Conservation (phyloP, 2,113 vertebrate genomes). For the Asarcornis scutulata region DNA sequence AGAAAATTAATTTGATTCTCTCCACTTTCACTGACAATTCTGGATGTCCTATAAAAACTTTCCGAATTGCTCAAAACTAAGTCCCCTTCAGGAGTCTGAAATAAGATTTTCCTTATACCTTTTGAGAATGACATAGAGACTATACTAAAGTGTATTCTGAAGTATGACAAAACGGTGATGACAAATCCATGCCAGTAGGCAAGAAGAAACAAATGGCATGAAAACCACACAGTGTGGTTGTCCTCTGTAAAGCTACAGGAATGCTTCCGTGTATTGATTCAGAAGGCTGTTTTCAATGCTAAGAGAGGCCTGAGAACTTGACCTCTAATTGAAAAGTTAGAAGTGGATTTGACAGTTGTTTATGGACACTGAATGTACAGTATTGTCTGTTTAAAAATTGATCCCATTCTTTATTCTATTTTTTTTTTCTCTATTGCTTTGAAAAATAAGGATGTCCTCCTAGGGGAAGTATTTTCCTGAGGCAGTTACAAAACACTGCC, state of each 20-base stretch:
- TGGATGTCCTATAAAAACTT: background rate
- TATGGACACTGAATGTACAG: background rate
- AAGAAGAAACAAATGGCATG: conserved; percentile 1
- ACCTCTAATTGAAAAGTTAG: background rate
- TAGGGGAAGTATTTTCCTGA: background rate
- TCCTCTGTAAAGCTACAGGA: background rate
- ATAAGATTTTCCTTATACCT: background rate
- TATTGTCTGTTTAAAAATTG: background rate
- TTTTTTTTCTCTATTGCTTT: background rate
- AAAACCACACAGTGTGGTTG: background rate
- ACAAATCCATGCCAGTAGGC: background rate
- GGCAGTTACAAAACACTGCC: background rate
- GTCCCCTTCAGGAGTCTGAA: background rate
- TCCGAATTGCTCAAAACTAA: background rate
- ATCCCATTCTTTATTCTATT: background rate
- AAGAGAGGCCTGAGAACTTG: background rate
- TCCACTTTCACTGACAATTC: background rate
- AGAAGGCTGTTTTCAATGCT: background rate
- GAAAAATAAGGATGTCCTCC: background rate
- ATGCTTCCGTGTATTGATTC: background rate
- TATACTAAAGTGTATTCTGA: background rate
- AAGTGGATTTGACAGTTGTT: background rate
- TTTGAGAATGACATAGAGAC: background rate
- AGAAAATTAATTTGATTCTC: background rate
- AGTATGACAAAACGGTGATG: background rate